Percentiles rank a stretch among this genome's conserved stretches.
Conservation (phyloP, 2,888 invertebrate species). For the Limnephilus marmoratus region DNA sequence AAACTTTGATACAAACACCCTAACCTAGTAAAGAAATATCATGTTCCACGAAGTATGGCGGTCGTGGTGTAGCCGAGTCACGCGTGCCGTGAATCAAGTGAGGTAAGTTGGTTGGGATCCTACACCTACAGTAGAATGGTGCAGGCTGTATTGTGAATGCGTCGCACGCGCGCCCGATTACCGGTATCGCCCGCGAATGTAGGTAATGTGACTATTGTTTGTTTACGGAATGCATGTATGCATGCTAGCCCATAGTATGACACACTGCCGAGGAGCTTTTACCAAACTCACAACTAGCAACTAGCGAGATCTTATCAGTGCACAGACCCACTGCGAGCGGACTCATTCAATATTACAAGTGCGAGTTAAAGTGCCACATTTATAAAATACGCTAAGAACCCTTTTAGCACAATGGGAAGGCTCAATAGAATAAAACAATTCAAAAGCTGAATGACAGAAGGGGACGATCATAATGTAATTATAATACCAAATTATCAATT, state of each 20-base stretch:
- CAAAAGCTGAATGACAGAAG: conserved; percentile 1
- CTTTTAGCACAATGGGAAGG: background rate
- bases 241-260: background rate
- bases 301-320: conserved; percentile 13
- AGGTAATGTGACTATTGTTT: conserved; percentile 9
- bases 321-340: background rate
- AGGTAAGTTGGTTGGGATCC: no score
- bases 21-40: background rate
- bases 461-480: background rate
- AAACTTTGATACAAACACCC: background rate
- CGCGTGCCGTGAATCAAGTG: background rate
- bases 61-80: background rate
- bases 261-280: background rate
- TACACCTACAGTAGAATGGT: background rate
- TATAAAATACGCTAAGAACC: background rate
- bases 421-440: background rate
- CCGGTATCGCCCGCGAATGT: conserved; percentile 26
- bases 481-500: background rate
- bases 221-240: conserved; percentile 21
- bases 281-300: background rate
- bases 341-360: background rate
- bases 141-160: background rate
- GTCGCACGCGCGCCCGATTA: conserved; percentile 6
- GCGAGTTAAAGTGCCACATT: background rate
- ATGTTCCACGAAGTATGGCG: background rate